Percentiles rank a stretch among this genome's conserved stretches.
These are phyloP conservation scores for Rhaphigaster nebulosa DNA, from an alignment of 2,888 invertebrate species.

Conservation along the genomic window DNA sequence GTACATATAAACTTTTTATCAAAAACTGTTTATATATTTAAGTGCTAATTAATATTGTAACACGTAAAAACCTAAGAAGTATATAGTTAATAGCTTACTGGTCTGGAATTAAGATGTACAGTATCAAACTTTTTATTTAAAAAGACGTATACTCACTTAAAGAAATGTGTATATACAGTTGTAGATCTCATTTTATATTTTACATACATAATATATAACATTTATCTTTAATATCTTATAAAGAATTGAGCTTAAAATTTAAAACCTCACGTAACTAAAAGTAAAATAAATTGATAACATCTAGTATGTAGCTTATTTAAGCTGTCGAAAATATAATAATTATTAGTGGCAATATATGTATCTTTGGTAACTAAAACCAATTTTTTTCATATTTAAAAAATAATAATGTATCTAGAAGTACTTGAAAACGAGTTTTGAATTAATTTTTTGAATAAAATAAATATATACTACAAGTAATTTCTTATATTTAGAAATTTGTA, in stretches of 20 bases:
- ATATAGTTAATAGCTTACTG: not conserved
- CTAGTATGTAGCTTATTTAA: not conserved
- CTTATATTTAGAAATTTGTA: not conserved
- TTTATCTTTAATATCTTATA: not conserved
- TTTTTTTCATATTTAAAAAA: not conserved
- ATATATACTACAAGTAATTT: not conserved
- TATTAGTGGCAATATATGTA: not conserved
- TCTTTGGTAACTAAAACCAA: not conserved
- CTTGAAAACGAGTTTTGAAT: not conserved
- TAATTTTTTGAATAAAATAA: not conserved
- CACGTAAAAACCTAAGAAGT: not conserved
- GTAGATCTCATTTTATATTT: slow-evolving; percentile 19
- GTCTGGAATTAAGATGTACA: not conserved
- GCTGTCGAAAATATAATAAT: not conserved
- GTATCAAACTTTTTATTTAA: not conserved
- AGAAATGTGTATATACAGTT: not conserved
- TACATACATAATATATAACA: not conserved
- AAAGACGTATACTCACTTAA: slow-evolving; percentile 44
- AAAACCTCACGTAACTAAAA: not conserved
- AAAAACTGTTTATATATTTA: not conserved
- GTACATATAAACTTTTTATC: slow-evolving; percentile 8
- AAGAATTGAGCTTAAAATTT: slow-evolving; percentile 25
- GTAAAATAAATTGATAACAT: not conserved
- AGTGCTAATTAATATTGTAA: not conserved
- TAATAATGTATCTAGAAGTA: not conserved